These are phyloP conservation scores for Ennomos erosarius DNA, from an alignment of 2,888 invertebrate genomes.

Conservation along the genomic window DNA sequence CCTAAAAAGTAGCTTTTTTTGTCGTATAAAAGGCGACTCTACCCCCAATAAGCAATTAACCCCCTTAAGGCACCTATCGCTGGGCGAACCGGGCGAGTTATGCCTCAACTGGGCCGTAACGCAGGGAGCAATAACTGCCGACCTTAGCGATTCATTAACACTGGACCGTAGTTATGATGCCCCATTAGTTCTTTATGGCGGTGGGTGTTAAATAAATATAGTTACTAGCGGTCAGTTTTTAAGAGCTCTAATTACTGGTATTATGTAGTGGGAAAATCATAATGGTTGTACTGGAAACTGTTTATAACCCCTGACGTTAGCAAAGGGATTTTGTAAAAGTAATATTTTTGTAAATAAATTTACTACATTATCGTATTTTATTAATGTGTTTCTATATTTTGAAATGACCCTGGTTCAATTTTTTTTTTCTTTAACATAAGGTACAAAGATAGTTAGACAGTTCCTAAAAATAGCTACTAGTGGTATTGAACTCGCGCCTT, in stretches of 20 bases:
- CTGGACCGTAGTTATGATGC: conserved; percentile 58
- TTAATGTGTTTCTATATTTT: no score
- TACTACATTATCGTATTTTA: no score
- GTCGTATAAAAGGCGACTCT: conserved; percentile 8
- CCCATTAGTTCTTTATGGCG: conserved; percentile 51
- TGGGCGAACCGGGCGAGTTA: conserved; percentile 15
- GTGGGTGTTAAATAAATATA: conserved; percentile 52
- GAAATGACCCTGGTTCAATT: no score
- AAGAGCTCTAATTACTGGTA: conserved; percentile 14
- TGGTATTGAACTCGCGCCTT: no score
- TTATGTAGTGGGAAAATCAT: conserved; percentile 1
- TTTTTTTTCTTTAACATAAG: no score
- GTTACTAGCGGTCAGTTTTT: conserved; percentile 27
- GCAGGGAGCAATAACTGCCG: conserved; percentile 54
- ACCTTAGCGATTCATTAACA: conserved; percentile 59
- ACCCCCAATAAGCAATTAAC: conserved; percentile 47
- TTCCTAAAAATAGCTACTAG: no score
- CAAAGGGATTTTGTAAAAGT: no score
- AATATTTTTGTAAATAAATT: no score
- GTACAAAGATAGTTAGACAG: no score
- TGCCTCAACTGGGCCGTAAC: conserved; percentile 44
- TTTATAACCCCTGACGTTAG: no score
- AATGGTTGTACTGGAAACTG: background rate
- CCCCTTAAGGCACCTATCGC: conserved; percentile 38
- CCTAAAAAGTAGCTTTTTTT: no score